Conservation (phyloP, 2,797 vertebrate genomes). For the Calcarius lapponicus region DNA sequence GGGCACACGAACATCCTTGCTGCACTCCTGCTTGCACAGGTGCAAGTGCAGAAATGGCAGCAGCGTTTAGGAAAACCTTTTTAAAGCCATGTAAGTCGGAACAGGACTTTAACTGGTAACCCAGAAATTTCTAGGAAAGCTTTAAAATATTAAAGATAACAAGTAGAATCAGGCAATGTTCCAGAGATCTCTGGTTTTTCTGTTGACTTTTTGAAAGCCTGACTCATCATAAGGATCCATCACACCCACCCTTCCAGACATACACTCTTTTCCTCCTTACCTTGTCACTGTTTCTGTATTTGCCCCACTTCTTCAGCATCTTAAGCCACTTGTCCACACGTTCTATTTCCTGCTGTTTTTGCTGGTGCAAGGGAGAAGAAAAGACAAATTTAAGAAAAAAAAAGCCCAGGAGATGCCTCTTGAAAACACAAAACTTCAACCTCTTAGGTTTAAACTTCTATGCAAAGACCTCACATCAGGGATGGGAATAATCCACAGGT, state of each 20-base stretch:
- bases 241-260: accelerated
- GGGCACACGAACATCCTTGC: background rate
- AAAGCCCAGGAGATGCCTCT: background rate
- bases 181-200: background rate
- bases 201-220: background rate
- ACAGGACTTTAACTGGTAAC: background rate
- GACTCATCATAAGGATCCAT: background rate
- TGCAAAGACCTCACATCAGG: background rate
- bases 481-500: background rate
- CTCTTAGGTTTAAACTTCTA: background rate
- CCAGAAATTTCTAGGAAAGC: background rate
- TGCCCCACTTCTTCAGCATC: conserved; percentile 91
- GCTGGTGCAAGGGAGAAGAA: conserved; percentile 68
- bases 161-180: background rate
- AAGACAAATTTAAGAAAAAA: background rate
- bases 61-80: background rate
- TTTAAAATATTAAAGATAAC: background rate
- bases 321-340: conserved; percentile 90
- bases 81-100: background rate
- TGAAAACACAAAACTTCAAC: background rate
- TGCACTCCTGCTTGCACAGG: background rate
- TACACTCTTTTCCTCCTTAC: conserved; percentile 58
- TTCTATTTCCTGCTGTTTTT: conserved; percentile 87
- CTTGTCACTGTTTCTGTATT: conserved; percentile 87
- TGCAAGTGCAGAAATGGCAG: background rate